Percentiles rank a stretch among this genome's conserved stretches.
These are phyloP conservation scores for Apodemia mormo DNA, from an alignment of 2,888 invertebrate species.

Conservation along the genomic window DNA sequence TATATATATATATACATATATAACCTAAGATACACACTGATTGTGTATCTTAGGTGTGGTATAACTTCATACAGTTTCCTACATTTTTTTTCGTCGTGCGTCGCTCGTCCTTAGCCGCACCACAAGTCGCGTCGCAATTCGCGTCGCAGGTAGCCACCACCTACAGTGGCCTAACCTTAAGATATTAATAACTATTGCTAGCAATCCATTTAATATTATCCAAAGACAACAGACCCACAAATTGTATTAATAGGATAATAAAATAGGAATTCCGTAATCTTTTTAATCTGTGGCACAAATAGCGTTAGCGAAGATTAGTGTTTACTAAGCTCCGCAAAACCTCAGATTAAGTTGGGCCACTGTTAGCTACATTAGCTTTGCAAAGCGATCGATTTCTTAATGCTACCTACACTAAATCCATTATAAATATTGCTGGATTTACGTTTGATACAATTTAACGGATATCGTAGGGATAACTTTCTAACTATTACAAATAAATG, in stretches of 20 bases:
- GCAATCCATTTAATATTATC: neutral
- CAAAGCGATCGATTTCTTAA: constrained; percentile 56
- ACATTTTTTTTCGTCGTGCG: too few species aligned
- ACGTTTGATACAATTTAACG: neutral
- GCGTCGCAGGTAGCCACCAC: too few species aligned
- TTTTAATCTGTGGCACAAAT: constrained; percentile 49
- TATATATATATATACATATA: too few species aligned
- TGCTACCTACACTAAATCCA: constrained; percentile 22
- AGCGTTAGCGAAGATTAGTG: constrained; percentile 62
- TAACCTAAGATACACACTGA: too few species aligned
- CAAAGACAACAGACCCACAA: constrained; percentile 19
- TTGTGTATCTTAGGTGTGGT: too few species aligned
- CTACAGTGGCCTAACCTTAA: too few species aligned
- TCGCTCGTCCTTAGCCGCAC: too few species aligned
- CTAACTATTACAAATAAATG: neutral
- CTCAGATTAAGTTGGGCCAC: constrained; percentile 53
- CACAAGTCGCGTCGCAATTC: too few species aligned
- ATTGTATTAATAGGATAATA: neutral
- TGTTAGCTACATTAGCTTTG: constrained; percentile 55
- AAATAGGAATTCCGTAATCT: constrained; percentile 17
- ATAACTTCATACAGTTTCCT: too few species aligned
- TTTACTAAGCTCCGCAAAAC: constrained; percentile 56
- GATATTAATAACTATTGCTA: neutral
- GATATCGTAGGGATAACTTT: neutral
- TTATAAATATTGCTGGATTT: constrained; percentile 21